Percentiles rank a stretch among this genome's conserved stretches.
These are phyloP conservation scores for Phorcus lineatus DNA, from an alignment of 2,888 invertebrate species.

Conservation along the genomic window DNA sequence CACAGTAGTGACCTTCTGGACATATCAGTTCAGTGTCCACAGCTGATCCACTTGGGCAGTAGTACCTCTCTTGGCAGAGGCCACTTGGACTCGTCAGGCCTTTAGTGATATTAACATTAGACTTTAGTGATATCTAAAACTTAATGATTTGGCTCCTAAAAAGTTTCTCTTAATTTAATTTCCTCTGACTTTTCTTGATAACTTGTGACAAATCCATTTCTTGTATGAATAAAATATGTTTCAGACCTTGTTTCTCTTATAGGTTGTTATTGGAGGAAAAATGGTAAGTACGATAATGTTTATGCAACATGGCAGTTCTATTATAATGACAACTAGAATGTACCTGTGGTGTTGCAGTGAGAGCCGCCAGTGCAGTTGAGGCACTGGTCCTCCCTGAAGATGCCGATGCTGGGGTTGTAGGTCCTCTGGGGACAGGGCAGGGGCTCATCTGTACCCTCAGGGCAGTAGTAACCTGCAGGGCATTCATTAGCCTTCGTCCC, in stretches of 20 bases:
- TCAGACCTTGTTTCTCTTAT: no score
- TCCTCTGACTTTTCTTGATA: no score
- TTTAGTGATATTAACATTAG: conserved; percentile 26
- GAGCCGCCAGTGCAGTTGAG: conserved; percentile 72
- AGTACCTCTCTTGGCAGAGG: conserved; percentile 65
- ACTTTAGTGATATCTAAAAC: no score
- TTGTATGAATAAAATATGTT: no score
- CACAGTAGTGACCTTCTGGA: conserved; percentile 70
- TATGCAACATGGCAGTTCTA: no score
- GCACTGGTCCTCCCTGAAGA: conserved; percentile 59
- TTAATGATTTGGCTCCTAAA: no score
- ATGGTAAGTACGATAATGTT: no score
- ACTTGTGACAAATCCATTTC: no score
- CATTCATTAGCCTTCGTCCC: conserved; percentile 65
- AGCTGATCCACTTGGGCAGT: conserved; percentile 67
- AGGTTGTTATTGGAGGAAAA: no score
- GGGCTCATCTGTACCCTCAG: conserved; percentile 66
- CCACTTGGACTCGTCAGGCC: conserved; percentile 67
- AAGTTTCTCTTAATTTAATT: no score
- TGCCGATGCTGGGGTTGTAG: conserved; percentile 60
- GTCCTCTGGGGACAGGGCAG: conserved; percentile 69
- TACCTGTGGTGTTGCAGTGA: conserved; percentile 71
- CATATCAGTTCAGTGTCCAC: conserved; percentile 60
- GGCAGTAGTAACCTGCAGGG: conserved; percentile 71
- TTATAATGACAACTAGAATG: not conserved